Conservation (phyloP, 2,888 invertebrate genomes). For the Eudemis profundana region DNA sequence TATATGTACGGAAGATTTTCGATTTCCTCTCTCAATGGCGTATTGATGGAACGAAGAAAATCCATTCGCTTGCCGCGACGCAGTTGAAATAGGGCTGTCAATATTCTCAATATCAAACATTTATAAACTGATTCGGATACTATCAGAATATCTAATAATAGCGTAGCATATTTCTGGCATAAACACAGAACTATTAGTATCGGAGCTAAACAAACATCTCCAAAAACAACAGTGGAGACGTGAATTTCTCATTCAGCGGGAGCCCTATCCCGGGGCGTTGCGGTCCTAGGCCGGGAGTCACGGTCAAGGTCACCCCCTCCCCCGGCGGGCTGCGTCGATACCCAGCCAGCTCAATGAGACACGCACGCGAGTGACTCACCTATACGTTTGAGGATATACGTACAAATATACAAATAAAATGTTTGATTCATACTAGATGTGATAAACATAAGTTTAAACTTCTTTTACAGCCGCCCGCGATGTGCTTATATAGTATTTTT, state of each 20-base stretch:
- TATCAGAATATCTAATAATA: neutral
- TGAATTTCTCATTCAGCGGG: conserved; percentile 7
- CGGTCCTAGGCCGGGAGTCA: conserved; percentile 67
- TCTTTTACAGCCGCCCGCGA: too few relatives aligned
- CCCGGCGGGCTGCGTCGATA: conserved; percentile 58
- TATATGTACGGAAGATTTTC: conserved; percentile 46
- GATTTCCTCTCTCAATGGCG: conserved; percentile 48
- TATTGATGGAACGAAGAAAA: conserved; percentile 60
- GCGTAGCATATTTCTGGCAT: neutral
- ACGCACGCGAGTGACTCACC: conserved; percentile 37
- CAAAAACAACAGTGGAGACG: conserved; percentile 5
- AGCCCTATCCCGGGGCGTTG: conserved; percentile 56
- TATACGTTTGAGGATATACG: neutral
- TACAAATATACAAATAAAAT: too few relatives aligned
- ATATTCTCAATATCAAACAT: neutral
- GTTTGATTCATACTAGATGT: too few relatives aligned
- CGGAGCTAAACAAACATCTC: neutral
- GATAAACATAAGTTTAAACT: too few relatives aligned
- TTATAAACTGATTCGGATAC: conserved; percentile 2
- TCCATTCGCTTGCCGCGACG: conserved; percentile 64
- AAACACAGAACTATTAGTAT: conserved; percentile 2
- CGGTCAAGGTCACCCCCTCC: conserved; percentile 78
- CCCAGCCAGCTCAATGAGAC: conserved; percentile 48
- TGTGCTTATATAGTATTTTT: too few relatives aligned
- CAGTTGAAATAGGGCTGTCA: conserved; percentile 13